A percentile compares a stretch with the other conserved stretches of the same genome.
These are phyloP conservation scores for Rhombomys opimus DNA, from an alignment of 2,113 vertebrate species.

Conservation along the genomic window DNA sequence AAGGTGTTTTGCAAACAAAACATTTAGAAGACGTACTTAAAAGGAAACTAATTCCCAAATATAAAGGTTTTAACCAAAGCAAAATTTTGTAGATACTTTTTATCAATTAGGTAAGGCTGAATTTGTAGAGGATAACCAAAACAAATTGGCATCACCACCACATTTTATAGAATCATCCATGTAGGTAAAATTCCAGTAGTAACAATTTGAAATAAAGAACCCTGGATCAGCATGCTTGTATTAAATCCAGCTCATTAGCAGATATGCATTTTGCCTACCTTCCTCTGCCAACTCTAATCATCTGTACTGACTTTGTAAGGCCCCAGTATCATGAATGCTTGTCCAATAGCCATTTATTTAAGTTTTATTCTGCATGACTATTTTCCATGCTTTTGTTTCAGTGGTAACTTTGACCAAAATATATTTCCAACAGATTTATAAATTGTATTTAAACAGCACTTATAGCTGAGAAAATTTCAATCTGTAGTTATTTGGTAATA, in stretches of 20 bases:
- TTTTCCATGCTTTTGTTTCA: constrained; percentile 36
- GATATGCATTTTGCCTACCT: neutral
- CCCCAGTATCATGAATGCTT: neutral
- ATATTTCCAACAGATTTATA: constrained; percentile 28
- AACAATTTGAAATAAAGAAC: constrained; percentile 18
- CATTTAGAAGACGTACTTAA: constrained; percentile 6
- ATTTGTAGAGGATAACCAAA: constrained; percentile 31
- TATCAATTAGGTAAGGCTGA: neutral
- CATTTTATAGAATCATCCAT: neutral
- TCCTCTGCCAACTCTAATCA: constrained; percentile 26
- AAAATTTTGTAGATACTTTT: neutral
- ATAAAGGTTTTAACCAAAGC: neutral
- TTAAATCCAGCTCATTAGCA: neutral
- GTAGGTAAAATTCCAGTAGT: neutral
- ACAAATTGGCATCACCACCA: constrained; percentile 12
- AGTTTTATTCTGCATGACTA: neutral
- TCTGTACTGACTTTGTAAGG: neutral
- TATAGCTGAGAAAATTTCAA: constrained; percentile 45
- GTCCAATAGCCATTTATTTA: neutral
- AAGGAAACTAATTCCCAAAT: neutral
- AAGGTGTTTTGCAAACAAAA: constrained; percentile 38
- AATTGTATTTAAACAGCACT: constrained; percentile 40
- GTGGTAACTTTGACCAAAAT: neutral
- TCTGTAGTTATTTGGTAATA: neutral
- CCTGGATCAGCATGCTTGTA: neutral